Base-by-base conservation (phyloP, 2,888 invertebrate species). In the Cephalotes varians region DNA sequence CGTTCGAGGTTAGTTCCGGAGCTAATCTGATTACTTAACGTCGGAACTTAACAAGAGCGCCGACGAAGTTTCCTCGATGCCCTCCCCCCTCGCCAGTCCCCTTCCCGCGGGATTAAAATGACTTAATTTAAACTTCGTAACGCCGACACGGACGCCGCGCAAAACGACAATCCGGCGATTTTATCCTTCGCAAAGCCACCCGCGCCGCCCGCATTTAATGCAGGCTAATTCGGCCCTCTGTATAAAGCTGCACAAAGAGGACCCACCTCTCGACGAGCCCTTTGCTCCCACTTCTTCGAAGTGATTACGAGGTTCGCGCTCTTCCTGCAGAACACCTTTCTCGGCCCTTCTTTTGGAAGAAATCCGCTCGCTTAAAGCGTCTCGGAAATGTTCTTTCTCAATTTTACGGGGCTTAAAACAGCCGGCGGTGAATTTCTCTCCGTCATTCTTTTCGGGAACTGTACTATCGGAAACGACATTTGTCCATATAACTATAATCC, bases 21-120 rank as follows among this genome's bases (percentile, higher is more conserved):
- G 85, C 85, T 89, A 90, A 89, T 88, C 90, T 86, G 88, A 90
- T 89, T 88, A 88, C 88, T 90, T 90, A 87, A 88, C 89, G 89
- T 85, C 83, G 69, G 83, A 87, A 86, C 86, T 89, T 86, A 87
- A 89, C 88, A 85, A 89, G 86, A 86, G 84, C 84, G 82, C 83
- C 83, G 72, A 44, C 62, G 76, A 82, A 87, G 87, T 87, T 86
- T 87, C 85, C 71, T 34, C 73, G 77, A 77, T 77, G 73, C 71
- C 69, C 64, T 1, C n/a, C 54, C n/a, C 40, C 12, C 49, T 31
- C 40, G 18, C 25, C 60, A 1, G 15, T 31, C 21, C 31, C 12
- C 21, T 7, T 34, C 28, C 44, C 88, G 73, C 67, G 77, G 89
- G 88, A 88, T 88, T 88, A 88, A 88, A 88, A 88, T 86, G 87